Percentiles rank a stretch among this genome's conserved stretches.
Evolutionary conservation across 1,140 invertebrate species (phyloP).

Genomic region (Drosophila azteca): DNA sequence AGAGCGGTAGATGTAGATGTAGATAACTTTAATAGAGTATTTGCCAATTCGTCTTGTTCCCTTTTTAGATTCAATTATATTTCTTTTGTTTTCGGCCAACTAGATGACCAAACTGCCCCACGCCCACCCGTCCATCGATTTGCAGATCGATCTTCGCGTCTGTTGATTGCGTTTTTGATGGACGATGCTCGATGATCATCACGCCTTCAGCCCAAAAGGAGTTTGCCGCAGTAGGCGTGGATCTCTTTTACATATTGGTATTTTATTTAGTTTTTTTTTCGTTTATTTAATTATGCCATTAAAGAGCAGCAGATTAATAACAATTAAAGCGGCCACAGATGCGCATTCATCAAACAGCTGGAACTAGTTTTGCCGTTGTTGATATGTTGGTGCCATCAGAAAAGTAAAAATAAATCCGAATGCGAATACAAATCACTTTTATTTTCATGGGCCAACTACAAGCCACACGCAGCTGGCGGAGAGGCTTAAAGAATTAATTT

Average conservation of each 20-base stretch:
- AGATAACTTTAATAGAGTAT: background rate
- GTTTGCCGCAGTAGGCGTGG: constrained; percentile 36
- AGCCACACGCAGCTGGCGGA: constrained; percentile 23
- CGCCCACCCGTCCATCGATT: constrained; percentile 30
- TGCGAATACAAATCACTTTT: constrained; percentile 71
- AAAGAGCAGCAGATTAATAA: constrained; percentile 72
- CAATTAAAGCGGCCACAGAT: constrained; percentile 57
- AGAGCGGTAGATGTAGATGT: too few species aligned
- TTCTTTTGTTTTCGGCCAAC: constrained; percentile 16
- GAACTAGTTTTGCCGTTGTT: constrained; percentile 49
- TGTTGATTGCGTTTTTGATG: constrained; percentile 59
- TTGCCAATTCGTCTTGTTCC: background rate
- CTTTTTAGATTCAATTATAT: constrained; percentile 14
- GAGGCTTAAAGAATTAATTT: constrained; percentile 53
- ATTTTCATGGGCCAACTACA: constrained; percentile 65
- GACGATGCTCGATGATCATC: constrained; percentile 46
- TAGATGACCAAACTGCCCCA: constrained; percentile 42
- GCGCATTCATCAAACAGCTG: constrained; percentile 53
- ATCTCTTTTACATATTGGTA: constrained; percentile 37
- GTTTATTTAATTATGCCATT: constrained; percentile 70
- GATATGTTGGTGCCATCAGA: constrained; percentile 29
- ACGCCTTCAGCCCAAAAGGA: constrained; percentile 8
- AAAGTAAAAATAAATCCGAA: constrained; percentile 20
- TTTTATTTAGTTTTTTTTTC: constrained; percentile 20
- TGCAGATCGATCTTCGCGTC: constrained; percentile 62